A percentile compares a stretch with the other conserved stretches of the same genome.
phyloP scores from a whole-genome alignment of 1,140 invertebrate species.

The Drosophila albomicans region DNA sequence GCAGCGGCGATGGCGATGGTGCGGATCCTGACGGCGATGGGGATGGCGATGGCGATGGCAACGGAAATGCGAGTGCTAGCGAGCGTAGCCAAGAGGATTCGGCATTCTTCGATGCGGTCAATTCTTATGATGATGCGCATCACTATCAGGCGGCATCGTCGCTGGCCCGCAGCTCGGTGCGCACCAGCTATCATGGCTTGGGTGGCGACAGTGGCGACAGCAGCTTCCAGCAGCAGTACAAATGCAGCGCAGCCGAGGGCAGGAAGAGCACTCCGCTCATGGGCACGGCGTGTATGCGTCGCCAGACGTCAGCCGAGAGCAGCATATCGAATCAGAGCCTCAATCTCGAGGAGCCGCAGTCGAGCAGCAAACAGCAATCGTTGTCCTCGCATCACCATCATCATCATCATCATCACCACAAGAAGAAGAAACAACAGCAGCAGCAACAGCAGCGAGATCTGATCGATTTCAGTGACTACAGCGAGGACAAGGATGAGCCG shows the following conservation, averaged over 20 bases:
- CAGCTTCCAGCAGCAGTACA: slow-evolving; percentile 82
- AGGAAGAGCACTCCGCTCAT: slow-evolving; percentile 71
- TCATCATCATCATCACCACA: slow-evolving; percentile 61
- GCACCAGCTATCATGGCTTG: slow-evolving; percentile 76
- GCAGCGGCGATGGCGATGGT: slow-evolving; percentile 55
- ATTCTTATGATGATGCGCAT: slow-evolving; percentile 73
- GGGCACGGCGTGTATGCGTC: slow-evolving; percentile 74
- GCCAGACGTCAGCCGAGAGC: slow-evolving; percentile 83
- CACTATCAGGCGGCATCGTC: slow-evolving; percentile 72
- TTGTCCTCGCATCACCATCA: slow-evolving; percentile 45
- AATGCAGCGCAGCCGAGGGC: slow-evolving; percentile 69
- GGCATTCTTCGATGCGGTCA: slow-evolving; percentile 78
- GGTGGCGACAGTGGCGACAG: slow-evolving; percentile 66
- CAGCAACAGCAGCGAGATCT: slow-evolving; percentile 59
- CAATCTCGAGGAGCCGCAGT: slow-evolving; percentile 68
- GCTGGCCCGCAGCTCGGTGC: slow-evolving; percentile 76
- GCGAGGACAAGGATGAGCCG: slow-evolving; percentile 66
- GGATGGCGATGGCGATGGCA: slow-evolving; percentile 8
- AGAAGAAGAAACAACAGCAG: slow-evolving; percentile 69
- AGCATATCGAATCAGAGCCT: slow-evolving; percentile 84
- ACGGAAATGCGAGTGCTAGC: slow-evolving; percentile 68
- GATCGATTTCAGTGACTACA: slow-evolving; percentile 81
- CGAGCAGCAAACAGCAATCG: slow-evolving; percentile 39
- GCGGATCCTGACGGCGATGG: background rate
- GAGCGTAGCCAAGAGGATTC: slow-evolving; percentile 82